Base-by-base conservation (phyloP, 2,888 invertebrate genomes). In the Synanthedon myopaeformis region DNA sequence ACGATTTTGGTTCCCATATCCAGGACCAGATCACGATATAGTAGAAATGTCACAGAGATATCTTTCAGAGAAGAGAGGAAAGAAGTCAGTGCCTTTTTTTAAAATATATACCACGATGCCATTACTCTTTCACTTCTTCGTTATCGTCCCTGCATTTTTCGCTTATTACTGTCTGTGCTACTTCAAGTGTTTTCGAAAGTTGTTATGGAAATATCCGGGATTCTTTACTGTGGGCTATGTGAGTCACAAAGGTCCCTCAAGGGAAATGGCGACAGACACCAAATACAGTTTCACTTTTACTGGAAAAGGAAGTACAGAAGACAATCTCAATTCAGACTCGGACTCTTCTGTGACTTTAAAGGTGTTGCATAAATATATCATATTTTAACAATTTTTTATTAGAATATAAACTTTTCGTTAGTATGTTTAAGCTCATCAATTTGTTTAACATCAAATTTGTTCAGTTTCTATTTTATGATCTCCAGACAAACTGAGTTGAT, bases 41-140 rank as follows among this genome's bases (percentile, higher is more conserved):
- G 61, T 69, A 1, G 66, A 69, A 2, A 73, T 76, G 66, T 69
- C 76, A 1, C 74, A 79, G 56, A 63, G 67, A 61, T 71, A 76
- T 57, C 58, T 72, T 13, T 51, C 60, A 19, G 61, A 70, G 12
- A 66, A 66, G 55, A 61, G 55, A 12, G 62, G 63, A 4, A 73
- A 69, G 53, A 70, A 65, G 51, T 68, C 72, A 0, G 60, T 65
- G 2, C 63, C 69, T 56, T 74, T n/a, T n/a, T n/a, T 66, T 54
- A 73, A 67, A 23, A 61, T 64, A 13, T 78, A 74, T 56, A 67
- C 73, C 2, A 70, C 74, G 1, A 64, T 74, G 59, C 76, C 74
- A 4, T 51, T 61, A 0, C 62, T 67, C 4, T 55, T 72, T 23
- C 76, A 76, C 50, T 66, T 72, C 41, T 56, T 79, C 5, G 19